Evolutionary conservation across 2,888 invertebrate species (phyloP), one percentile per base, ranked within the genome.

Genomic region (Eupithecia tripunctaria): DNA sequence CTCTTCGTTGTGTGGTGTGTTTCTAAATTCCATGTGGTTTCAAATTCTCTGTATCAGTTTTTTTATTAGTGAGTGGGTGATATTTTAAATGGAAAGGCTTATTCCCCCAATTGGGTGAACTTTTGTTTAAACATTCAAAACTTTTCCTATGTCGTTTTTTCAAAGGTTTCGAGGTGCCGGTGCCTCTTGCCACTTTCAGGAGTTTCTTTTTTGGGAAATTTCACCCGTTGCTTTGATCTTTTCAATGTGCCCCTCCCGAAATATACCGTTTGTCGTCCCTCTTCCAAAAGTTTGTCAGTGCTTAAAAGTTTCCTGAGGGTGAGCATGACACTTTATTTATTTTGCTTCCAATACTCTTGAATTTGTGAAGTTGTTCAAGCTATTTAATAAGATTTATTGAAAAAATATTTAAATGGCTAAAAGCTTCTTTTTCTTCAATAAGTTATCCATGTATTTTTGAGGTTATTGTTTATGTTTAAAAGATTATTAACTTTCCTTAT

Each of bases 181-280:
- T 85, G 82, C 86, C 82, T 85, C 64, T 76, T 73, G 84, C 84
- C 82, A 81, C 83, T 84, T 81, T 82, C 72, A 71, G 76, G 78
- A 62, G 78, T 82, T 82, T 79, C 79, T 78, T 80, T 82, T 81
- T 81, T 85, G 84, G 84, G 85, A 85, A 85, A 85, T 86, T 88
- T 82, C 78, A 78, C 76, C 68, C 76, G 70, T 47, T 62, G 70
- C 80, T 79, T 81, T 79, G 78, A 81, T 78, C 77, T 80, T 77
- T 78, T 79, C 78, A 80, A 77, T 80, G 77, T 74, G 77, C 74
- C 79, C 78, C 79, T 80, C 78, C 75, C 76, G 74, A 77, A 80
- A 80, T 78, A 75, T 76, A 77, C 74, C 73, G 79, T 77, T 78
- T 77, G 75, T 72, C 75, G 79, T 76, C 75, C 79, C 78, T 80